A percentile compares a stretch with the other conserved stretches of the same genome.
These are phyloP conservation scores for Melinaea marsaeus DNA, from an alignment of 2,888 invertebrate genomes.

Conservation along the genomic window DNA sequence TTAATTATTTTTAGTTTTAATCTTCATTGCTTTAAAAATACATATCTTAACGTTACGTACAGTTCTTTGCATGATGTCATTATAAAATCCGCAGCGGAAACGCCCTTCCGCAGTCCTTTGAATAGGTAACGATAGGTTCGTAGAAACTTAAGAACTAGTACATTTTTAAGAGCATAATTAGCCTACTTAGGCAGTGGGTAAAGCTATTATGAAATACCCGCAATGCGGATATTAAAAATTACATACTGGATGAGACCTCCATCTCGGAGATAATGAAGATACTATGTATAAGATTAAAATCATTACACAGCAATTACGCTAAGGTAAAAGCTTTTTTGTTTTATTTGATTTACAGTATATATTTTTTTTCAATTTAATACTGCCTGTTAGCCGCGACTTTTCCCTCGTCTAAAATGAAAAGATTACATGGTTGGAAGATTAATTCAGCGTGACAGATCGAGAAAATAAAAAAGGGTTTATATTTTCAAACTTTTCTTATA, in stretches of 20 bases:
- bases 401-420: too few species aligned
- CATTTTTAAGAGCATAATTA: conserved; percentile 8
- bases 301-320: not conserved
- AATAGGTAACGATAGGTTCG: conserved; percentile 6
- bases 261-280: not conserved
- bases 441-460: too few species aligned
- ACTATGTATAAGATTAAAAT: not conserved
- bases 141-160: conserved; percentile 5
- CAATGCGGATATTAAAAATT: conserved; percentile 8
- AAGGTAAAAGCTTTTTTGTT: not conserved
- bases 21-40: not conserved
- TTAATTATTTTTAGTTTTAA: too few species aligned
- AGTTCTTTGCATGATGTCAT: not conserved
- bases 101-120: conserved; percentile 5
- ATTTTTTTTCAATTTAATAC: too few species aligned
- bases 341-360: too few species aligned
- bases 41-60: not conserved
- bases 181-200: conserved; percentile 4
- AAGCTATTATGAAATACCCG: conserved; percentile 5
- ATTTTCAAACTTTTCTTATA: too few species aligned
- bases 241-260: not conserved
- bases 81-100: conserved; percentile 5
- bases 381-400: too few species aligned
- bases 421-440: too few species aligned
- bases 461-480: too few species aligned